Percentiles rank a stretch among this genome's conserved stretches.
phyloP scores from a whole-genome alignment of 2,888 invertebrate species.

The Pandemis corylana region DNA sequence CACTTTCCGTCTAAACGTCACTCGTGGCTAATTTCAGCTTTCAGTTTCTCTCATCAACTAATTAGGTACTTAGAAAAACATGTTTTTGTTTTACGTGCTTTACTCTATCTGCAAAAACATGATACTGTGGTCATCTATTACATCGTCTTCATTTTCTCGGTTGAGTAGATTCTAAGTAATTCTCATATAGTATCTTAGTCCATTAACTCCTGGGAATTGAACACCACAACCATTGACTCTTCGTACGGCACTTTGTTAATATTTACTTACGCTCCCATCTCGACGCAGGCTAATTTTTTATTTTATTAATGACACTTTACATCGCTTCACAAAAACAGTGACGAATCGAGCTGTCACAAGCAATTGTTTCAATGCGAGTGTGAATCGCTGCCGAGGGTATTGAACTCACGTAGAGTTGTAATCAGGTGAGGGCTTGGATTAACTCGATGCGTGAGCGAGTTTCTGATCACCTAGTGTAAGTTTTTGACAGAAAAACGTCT shows the following conservation, averaged over 20 bases:
- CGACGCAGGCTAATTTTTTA: neutral
- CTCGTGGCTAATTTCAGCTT: neutral
- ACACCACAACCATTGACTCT: neutral
- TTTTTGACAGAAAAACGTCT: too few relatives aligned
- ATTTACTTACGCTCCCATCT: neutral
- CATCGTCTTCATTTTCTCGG: neutral
- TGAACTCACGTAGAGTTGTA: conserved; percentile 28
- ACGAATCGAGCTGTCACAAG: conserved; percentile 57
- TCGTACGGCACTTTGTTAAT: neutral
- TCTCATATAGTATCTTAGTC: neutral
- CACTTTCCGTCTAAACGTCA: neutral
- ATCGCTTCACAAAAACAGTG: conserved; percentile 53
- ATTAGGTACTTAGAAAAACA: neutral
- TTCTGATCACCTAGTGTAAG: neutral
- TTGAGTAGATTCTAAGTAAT: neutral
- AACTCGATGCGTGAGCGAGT: neutral
- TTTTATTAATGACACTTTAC: neutral
- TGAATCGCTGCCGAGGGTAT: conserved; percentile 37
- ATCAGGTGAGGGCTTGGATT: conserved; percentile 13
- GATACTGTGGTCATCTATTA: neutral
- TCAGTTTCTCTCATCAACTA: neutral
- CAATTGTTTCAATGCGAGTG: conserved; percentile 52
- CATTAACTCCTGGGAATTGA: neutral
- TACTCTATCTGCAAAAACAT: neutral
- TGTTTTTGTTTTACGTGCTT: too few relatives aligned